Evolutionary conservation across 1,140 invertebrate genomes (phyloP), one percentile per base, ranked within the genome.

Genomic region (Magallana angulata): DNA sequence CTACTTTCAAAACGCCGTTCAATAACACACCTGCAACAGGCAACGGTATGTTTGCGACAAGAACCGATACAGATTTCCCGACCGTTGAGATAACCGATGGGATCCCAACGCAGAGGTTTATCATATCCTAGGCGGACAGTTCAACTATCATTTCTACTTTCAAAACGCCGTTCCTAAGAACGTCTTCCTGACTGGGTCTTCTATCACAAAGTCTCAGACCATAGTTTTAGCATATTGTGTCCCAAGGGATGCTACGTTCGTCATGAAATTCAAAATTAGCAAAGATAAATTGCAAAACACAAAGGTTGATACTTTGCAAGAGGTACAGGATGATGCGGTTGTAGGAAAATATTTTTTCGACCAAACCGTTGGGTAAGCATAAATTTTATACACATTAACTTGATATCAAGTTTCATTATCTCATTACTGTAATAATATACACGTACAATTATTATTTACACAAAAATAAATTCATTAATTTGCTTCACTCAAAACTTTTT

Each of bases 321-420:
- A 76, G 18, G 71, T 76, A 11, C 18, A 76, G 11, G 18, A 18
- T 48, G 71, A 76, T 18, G 11, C 36, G 2, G 71, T n/a, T 76
- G 71, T 30, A 16, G 71, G 71, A 18, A 76, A 76, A 18, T 76
- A 16, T 18, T 76, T 76, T 18, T 24, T 76, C 71, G 71, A 76
- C 71, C 2, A 18, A 76, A 76, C 71, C 16, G 71, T 76, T 11
- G 71, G 71, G 71, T 76, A 48, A 16, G 71, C 24, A 24, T 24
- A 24, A 24, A 24, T 24, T 24, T 24, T 24, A 24, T 24, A 24
- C 24, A 1, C 24, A 24, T 24, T 24, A 24, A 24, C 24, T 24
- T 24, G 24, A 24, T 24, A 24, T 24, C 24, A 24, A 24, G 24
- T 24, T 24, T 0, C 24, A 24, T 24, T 24, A 24, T 24, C 24